Conservation (phyloP, 2,797 vertebrate genomes). For the Lepidocolaptes lacrymiger region DNA sequence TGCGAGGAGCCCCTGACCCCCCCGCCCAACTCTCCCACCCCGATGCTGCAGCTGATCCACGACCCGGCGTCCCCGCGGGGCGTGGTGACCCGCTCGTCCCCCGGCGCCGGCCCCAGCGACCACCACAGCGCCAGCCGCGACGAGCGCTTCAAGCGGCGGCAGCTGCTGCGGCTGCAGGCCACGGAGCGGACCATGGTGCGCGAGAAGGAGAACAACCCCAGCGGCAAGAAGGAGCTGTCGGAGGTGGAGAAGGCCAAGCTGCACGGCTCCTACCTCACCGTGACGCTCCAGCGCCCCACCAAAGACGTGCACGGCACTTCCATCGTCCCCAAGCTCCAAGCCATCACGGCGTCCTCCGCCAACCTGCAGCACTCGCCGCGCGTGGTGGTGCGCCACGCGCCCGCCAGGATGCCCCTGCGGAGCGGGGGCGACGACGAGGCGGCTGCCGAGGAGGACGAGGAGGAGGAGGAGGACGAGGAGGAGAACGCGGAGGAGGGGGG, state of each 20-base stretch:
- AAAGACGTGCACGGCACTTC: slow-evolving; percentile 86
- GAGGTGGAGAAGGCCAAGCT: slow-evolving; percentile 87
- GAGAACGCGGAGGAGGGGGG: slow-evolving; percentile 73
- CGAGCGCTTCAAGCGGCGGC: slow-evolving; percentile 81
- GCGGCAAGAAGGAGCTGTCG: slow-evolving; percentile 84
- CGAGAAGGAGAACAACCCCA: slow-evolving; percentile 85
- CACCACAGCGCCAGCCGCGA: slow-evolving; percentile 80
- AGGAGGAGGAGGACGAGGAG: slow-evolving; percentile 75
- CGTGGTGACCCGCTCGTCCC: slow-evolving; percentile 78
- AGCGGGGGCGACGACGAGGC: slow-evolving; percentile 69
- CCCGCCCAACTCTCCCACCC: slow-evolving; percentile 75
- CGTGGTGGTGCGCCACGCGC: slow-evolving; percentile 78
- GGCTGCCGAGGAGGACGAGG: slow-evolving; percentile 74
- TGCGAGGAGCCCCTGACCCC: slow-evolving; percentile 81
- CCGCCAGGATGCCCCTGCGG: slow-evolving; percentile 69
- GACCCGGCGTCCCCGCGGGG: slow-evolving; percentile 77
- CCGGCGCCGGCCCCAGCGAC: slow-evolving; percentile 77
- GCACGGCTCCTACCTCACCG: slow-evolving; percentile 87
- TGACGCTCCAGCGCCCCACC: slow-evolving; percentile 90
- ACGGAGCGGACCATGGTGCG: slow-evolving; percentile 82
- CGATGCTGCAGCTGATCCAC: slow-evolving; percentile 82
- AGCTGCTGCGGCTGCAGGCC: slow-evolving; percentile 79
- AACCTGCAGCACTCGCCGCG: slow-evolving; percentile 83
- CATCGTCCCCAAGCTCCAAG: slow-evolving; percentile 96
- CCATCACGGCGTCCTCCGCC: slow-evolving; percentile 85